Evolutionary conservation across 1,140 invertebrate species (phyloP).

Genomic region (Penaeus vannamei): DNA sequence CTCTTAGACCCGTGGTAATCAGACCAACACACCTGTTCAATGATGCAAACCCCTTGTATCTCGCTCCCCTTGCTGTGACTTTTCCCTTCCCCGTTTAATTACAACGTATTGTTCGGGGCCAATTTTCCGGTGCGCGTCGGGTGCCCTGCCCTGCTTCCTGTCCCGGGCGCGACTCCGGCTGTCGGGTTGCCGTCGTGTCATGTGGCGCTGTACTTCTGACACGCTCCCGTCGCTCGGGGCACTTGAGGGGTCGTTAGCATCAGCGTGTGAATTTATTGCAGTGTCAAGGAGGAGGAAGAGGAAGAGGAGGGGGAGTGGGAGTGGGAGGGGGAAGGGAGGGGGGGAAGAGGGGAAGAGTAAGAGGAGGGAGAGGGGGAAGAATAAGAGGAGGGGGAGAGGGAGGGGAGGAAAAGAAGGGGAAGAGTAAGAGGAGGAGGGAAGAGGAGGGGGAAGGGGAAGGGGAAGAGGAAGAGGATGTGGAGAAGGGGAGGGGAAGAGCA

Average conservation of each 20-base stretch:
- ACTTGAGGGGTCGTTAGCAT: too few relatives aligned
- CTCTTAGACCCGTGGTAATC: conserved; percentile 18
- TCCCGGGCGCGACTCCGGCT: too few relatives aligned
- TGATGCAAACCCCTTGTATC: neutral
- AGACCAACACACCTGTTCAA: neutral
- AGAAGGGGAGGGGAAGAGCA: too few relatives aligned
- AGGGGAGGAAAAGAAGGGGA: neutral
- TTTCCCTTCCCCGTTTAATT: neutral
- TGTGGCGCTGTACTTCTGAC: too few relatives aligned
- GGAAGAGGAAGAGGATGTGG: neutral
- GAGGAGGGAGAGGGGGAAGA: neutral
- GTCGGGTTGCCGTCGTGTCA: too few relatives aligned
- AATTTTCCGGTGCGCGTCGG: too few relatives aligned
- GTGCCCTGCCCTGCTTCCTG: too few relatives aligned
- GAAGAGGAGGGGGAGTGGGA: neutral
- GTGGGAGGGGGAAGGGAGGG: neutral
- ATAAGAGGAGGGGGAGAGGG: neutral
- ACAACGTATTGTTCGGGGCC: neutral
- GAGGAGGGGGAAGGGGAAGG: neutral
- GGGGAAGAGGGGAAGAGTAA: neutral
- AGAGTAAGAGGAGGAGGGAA: neutral
- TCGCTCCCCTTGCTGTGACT: neutral
- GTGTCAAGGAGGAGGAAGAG: neutral
- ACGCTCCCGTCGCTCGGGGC: too few relatives aligned
- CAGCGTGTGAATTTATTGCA: neutral